phyloP scores from a whole-genome alignment of 2,797 vertebrate genomes.

The Sylvia borin region DNA sequence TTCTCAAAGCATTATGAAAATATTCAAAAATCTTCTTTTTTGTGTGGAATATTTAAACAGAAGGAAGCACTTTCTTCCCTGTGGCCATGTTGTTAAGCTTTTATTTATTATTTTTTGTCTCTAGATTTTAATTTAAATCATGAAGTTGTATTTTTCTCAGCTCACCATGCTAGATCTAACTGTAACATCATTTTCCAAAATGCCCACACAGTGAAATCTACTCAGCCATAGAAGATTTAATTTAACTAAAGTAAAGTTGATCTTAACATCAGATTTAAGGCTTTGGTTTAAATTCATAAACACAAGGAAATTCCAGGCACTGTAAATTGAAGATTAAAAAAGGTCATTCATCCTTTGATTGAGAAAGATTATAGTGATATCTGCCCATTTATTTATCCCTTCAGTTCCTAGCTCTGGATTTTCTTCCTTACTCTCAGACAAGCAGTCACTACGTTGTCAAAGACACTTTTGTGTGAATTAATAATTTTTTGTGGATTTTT shows the following conservation, averaged over 20 bases:
- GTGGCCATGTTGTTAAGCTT: neutral
- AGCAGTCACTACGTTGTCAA: neutral
- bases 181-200: constrained; percentile 23
- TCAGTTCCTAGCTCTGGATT: neutral
- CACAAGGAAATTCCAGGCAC: neutral
- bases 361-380: neutral
- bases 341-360: neutral
- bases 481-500: neutral
- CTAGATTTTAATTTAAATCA: constrained; percentile 4
- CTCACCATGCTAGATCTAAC: neutral
- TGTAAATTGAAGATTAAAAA: neutral
- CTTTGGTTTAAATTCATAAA: neutral
- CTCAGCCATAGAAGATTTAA: constrained; percentile 2
- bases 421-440: neutral
- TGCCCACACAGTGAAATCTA: neutral
- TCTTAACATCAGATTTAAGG: neutral
- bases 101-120: neutral
- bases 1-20: neutral
- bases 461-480: neutral
- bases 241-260: neutral
- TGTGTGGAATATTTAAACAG: neutral
- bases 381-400: neutral
- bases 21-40: neutral
- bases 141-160: neutral
- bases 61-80: neutral